Percentiles rank a stretch among this genome's conserved stretches.
Conservation (phyloP, 2,888 invertebrate species). For the Lithophane semibrunnea region DNA sequence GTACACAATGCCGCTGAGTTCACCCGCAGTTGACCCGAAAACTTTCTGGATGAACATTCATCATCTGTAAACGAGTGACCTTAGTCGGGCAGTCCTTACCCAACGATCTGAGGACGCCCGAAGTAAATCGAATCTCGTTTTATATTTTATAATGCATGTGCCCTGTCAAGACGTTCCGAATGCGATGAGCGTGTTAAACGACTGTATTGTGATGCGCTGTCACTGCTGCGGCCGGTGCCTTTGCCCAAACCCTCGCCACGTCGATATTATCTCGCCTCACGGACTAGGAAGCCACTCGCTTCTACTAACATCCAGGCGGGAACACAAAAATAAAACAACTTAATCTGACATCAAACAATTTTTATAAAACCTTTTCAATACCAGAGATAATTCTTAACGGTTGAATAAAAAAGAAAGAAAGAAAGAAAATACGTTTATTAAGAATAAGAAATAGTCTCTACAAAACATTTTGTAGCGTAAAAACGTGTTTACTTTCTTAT, state of each 20-base stretch:
- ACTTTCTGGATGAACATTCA: constrained; percentile 53
- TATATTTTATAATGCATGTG: constrained; percentile 72
- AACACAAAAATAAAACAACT: constrained; percentile 71
- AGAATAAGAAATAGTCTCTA: constrained; percentile 1
- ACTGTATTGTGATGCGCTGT: constrained; percentile 87
- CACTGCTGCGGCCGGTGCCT: constrained; percentile 83
- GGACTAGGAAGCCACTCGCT: constrained; percentile 79
- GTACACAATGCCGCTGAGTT: constrained; percentile 29
- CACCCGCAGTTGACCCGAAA: constrained; percentile 40
- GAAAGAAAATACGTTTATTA: too few species aligned
- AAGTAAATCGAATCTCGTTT: constrained; percentile 74
- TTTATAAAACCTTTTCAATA: constrained; percentile 69
- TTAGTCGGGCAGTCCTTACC: constrained; percentile 37
- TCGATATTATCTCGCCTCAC: constrained; percentile 82
- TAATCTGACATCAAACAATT: constrained; percentile 78
- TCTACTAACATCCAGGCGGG: constrained; percentile 67
- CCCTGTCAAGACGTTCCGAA: constrained; percentile 86
- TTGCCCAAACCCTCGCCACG: constrained; percentile 74
- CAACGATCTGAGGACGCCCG: constrained; percentile 61
- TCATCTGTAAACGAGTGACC: constrained; percentile 64
- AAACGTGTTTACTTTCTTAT: not conserved
- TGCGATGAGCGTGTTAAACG: constrained; percentile 89
- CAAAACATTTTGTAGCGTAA: not conserved
- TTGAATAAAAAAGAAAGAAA: not conserved
- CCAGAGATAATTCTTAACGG: constrained; percentile 33